Evolutionary conservation across 1,140 invertebrate genomes (phyloP), one percentile per base, ranked within the genome.

Genomic region (Cardiocondyla obscurior): DNA sequence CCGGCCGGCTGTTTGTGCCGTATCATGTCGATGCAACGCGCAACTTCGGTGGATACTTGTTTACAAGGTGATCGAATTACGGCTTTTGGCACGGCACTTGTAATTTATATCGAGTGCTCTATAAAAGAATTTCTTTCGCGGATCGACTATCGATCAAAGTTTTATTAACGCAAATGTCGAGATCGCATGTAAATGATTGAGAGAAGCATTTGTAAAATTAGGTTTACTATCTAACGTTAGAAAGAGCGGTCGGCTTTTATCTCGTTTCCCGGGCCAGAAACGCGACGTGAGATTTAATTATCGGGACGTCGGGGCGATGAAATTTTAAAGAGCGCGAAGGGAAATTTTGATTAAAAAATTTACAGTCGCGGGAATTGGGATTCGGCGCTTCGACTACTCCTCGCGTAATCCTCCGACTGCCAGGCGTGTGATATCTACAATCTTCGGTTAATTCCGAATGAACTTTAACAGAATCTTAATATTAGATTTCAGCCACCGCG

Each of bases 11-110:
- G 74, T 79, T 79, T 79, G 62, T 12, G 3, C 5, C 42, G 12
- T 57, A 12, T 55, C 33, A 46, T 53, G 30, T 10, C 44, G 46
- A 79, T 69, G 62, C 42, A 10, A 77, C 44, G 57, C 58, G 28
- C 60, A 65, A 53, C 74, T 77, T 77, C 19, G 25, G 65, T 42
- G 33, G 74, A 67, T 79, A 19, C 62, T 46, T 67, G 46, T 79
- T 79, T 79, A 79, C 53, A 69, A n/a, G 33, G 25, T 28, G 62
- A 79, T 79, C 74, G 62, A 79, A 79, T 79, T 79, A 79, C 74
- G 28, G 49, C 12, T 33, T 12, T 79, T 49, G 46, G 10, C 53
- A 53, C 33, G 42, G 39, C 36, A 22, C 62, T 79, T 22, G 62
- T 46, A 67, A 64, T 79, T 79, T 79, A 64, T 53, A 39, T 33